Evolutionary conservation across 2,113 vertebrate species (phyloP).

Genomic region (Platichthys stellatus): DNA sequence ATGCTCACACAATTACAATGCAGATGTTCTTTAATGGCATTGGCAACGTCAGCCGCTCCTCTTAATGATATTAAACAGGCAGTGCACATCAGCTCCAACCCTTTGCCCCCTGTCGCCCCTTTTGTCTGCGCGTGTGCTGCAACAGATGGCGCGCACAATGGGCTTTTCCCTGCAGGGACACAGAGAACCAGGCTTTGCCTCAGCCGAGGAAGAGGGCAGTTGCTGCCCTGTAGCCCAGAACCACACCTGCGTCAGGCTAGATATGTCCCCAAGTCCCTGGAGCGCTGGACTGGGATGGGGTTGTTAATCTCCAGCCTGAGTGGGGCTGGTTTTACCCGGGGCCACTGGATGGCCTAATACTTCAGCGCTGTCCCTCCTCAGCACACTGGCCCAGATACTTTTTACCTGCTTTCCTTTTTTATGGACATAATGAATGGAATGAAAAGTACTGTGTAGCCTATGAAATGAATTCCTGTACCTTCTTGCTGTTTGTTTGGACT

Average conservation of each 20-base stretch:
- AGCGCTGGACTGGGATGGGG: slow-evolving; percentile 59
- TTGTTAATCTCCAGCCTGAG: slow-evolving; percentile 67
- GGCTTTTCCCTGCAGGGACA: slow-evolving; percentile 51
- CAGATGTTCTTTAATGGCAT: slow-evolving; percentile 64
- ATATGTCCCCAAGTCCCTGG: slow-evolving; percentile 50
- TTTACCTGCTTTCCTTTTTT: slow-evolving; percentile 46
- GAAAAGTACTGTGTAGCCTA: neutral
- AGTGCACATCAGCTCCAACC: slow-evolving; percentile 51
- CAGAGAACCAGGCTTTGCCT: slow-evolving; percentile 35
- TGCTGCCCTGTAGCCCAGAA: slow-evolving; percentile 60
- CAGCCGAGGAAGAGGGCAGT: slow-evolving; percentile 50
- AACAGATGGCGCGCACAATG: slow-evolving; percentile 77
- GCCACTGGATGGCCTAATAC: slow-evolving; percentile 67
- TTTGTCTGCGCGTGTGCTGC: slow-evolving; percentile 56
- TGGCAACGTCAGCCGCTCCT: slow-evolving; percentile 65
- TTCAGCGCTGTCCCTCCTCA: slow-evolving; percentile 52
- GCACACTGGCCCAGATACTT: slow-evolving; percentile 65
- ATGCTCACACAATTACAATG: slow-evolving; percentile 45
- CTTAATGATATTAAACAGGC: slow-evolving; percentile 73
- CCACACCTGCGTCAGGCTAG: slow-evolving; percentile 65
- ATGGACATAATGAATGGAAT: slow-evolving; percentile 4
- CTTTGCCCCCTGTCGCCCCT: slow-evolving; percentile 32
- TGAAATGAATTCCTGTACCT: neutral
- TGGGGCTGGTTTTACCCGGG: slow-evolving; percentile 59
- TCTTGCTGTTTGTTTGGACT: neutral